Percentiles rank a stretch among this genome's conserved stretches.
These are phyloP conservation scores for Echinops telfairi DNA, from an alignment of 2,113 vertebrate genomes.

Conservation along the genomic window DNA sequence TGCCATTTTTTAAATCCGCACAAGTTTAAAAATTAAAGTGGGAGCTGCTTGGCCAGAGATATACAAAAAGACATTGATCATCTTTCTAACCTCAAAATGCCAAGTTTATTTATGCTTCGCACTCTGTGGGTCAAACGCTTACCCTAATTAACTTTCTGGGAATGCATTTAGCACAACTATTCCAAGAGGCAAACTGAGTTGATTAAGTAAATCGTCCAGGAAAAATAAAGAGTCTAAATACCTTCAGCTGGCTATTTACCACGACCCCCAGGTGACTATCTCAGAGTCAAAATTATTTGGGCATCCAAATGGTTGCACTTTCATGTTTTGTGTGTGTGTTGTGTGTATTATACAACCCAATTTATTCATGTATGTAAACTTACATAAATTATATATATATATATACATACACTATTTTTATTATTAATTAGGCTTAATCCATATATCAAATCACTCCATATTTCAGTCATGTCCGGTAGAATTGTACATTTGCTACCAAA, in stretches of 20 bases:
- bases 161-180: slow-evolving; percentile 31
- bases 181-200: slow-evolving; percentile 7
- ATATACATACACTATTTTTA: too few relatives aligned
- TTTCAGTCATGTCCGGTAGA: too few relatives aligned
- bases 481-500: too few relatives aligned
- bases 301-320: not conserved
- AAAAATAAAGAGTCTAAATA: not conserved
- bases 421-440: too few relatives aligned
- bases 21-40: slow-evolving; percentile 77
- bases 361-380: too few relatives aligned
- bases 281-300: not conserved
- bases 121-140: slow-evolving; percentile 43
- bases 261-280: not conserved
- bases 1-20: slow-evolving; percentile 75
- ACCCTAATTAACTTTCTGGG: slow-evolving; percentile 52
- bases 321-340: too few relatives aligned
- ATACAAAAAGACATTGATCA: slow-evolving; percentile 45
- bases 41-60: slow-evolving; percentile 66
- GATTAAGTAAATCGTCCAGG: slow-evolving; percentile 1
- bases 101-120: slow-evolving; percentile 37
- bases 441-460: too few relatives aligned
- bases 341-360: too few relatives aligned
- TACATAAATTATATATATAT: too few relatives aligned
- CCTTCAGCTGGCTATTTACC: not conserved
- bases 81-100: slow-evolving; percentile 60